Evolutionary conservation across 2,797 vertebrate species (phyloP), one percentile per base, ranked within the genome.

Genomic region (Capromys pilorides): DNA sequence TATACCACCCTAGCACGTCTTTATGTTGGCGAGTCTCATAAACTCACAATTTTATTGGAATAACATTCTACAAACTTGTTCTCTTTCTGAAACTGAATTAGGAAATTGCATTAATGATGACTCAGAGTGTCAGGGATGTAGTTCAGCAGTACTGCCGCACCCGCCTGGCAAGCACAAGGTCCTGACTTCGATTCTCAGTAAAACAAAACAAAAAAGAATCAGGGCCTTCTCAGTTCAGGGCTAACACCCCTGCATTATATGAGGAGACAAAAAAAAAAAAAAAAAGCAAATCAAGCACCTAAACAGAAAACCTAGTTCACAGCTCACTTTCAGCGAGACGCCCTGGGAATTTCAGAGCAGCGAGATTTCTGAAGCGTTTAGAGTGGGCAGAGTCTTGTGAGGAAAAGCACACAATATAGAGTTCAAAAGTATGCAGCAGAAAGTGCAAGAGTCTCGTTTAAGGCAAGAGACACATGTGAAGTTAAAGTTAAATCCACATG

Each of bases 221-320:
- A 9, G n/a, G 45, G n/a, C 31, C 41, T 1, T 49, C 14, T 3
- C 71, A 19, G 79, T 71, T 88, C 6, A 24, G 11, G 6, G 54
- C 61, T 96, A 62, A 28, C 41, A 69, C 89, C 87, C 88, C 49
- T 87, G 41, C 71, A 9, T 86, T 73, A 86, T 86, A 79, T 12
- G 88, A 87, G 24, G 7, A 31, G 79, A 28, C 41, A 80, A 10
- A 61, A 14, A 0, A 21, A n/a, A n/a, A n/a, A n/a, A n/a, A 86
- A 33, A 5, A 75, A 36, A 21, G 81, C 31, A 92, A 86, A 83
- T 49, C 26, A 95, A 75, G 49, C 2, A 83, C 39, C 36, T 77
- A 77, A 78, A 18, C 5, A 86, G 28, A 49, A 8, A 36, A 22
- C n/a, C 33, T 24, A 66, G 49, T 28, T 61, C 54, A 86, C 10